These are phyloP conservation scores for Acanthacorydalis orientalis DNA, from an alignment of 2,888 invertebrate species.

Conservation along the genomic window DNA sequence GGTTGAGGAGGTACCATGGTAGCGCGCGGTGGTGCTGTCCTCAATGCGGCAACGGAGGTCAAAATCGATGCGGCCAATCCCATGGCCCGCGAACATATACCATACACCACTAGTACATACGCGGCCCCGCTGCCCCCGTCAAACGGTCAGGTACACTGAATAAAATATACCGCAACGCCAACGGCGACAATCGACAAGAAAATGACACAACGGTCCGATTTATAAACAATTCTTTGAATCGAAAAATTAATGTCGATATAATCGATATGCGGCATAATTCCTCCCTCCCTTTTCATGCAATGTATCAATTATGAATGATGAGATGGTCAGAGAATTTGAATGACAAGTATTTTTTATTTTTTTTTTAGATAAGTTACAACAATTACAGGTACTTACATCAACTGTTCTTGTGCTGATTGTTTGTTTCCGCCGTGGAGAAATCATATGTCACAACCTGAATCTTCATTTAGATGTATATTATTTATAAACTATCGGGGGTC, in stretches of 20 bases:
- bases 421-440: background rate
- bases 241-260: too few species aligned
- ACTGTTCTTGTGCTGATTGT: conserved; percentile 4
- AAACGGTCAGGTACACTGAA: too few species aligned
- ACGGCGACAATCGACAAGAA: too few species aligned
- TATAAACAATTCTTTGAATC: too few species aligned
- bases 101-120: too few species aligned
- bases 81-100: background rate
- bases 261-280: background rate
- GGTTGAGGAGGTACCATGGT: too few species aligned
- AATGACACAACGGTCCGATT: too few species aligned
- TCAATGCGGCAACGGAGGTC: conserved; percentile 4
- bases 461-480: background rate
- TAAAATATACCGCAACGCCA: too few species aligned
- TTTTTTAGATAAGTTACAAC: background rate
- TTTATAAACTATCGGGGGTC: background rate
- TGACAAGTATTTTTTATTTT: background rate
- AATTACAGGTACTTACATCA: conserved; percentile 3
- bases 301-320: background rate
- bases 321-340: background rate
- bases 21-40: background rate
- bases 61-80: conserved; percentile 5
- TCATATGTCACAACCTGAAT: background rate
- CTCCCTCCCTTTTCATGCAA: background rate
- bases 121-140: too few species aligned